phyloP scores from a whole-genome alignment of 2,888 invertebrate species.

The Polyommatus icarus region DNA sequence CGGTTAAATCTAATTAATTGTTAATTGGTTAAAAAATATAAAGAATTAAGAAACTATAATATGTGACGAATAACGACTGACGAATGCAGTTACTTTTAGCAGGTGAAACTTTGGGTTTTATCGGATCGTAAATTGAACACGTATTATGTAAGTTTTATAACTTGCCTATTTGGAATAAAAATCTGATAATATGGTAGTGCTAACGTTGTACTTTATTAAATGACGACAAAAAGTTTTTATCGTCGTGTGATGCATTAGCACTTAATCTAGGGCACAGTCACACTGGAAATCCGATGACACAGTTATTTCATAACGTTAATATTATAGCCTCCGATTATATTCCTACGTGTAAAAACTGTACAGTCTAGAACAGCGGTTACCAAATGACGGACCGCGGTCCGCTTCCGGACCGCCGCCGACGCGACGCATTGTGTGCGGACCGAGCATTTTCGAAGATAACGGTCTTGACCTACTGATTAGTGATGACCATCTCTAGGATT shows the following conservation, averaged over 20 bases:
- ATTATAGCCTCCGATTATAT: background rate
- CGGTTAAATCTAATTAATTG: background rate
- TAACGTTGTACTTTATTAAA: background rate
- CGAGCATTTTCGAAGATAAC: too few relatives aligned
- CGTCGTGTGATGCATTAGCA: background rate
- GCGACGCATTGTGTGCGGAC: too few relatives aligned
- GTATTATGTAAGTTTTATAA: too few relatives aligned
- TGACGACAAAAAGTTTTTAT: background rate
- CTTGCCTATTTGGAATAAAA: too few relatives aligned
- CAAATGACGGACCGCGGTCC: too few relatives aligned
- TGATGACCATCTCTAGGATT: too few relatives aligned
- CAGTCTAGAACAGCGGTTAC: too few relatives aligned
- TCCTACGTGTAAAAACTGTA: background rate
- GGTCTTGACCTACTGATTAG: too few relatives aligned
- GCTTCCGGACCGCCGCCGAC: too few relatives aligned
- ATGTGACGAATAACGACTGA: background rate
- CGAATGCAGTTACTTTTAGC: background rate
- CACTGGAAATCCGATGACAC: slow-evolving; percentile 8
- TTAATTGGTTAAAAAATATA: background rate
- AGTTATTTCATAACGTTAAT: slow-evolving; percentile 17
- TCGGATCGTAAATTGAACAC: background rate
- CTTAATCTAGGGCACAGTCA: background rate
- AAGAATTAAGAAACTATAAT: background rate
- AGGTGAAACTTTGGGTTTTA: background rate
- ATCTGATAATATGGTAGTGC: background rate